Percentiles rank a stretch among this genome's conserved stretches.
These are phyloP conservation scores for Calliphora vomitoria DNA, from an alignment of 2,888 invertebrate genomes.

Conservation along the genomic window DNA sequence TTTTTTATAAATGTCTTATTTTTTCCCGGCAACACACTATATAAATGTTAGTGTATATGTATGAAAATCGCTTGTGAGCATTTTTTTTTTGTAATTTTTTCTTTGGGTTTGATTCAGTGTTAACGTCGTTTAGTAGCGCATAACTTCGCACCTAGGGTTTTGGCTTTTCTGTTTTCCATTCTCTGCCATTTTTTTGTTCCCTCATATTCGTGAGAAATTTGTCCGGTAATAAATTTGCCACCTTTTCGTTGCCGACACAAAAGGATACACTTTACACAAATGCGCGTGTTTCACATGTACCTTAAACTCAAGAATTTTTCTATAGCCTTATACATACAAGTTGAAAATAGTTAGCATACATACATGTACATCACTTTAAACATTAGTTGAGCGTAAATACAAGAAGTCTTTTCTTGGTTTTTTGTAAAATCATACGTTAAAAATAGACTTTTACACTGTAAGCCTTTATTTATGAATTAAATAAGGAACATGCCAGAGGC, in stretches of 20 bases:
- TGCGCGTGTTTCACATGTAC: slow-evolving; percentile 73
- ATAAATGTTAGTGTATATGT: slow-evolving; percentile 9
- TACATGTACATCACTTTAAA: slow-evolving; percentile 24
- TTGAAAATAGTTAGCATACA: neutral
- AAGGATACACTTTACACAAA: slow-evolving; percentile 81
- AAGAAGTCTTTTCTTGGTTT: neutral
- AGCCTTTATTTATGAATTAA: slow-evolving; percentile 48
- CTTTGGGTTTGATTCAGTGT: slow-evolving; percentile 36
- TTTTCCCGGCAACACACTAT: slow-evolving; percentile 11
- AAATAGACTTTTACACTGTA: slow-evolving; percentile 41
- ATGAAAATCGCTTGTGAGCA: neutral
- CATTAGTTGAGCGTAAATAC: slow-evolving; percentile 2
- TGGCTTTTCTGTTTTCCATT: slow-evolving; percentile 25
- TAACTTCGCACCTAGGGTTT: slow-evolving; percentile 67
- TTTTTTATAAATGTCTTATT: slow-evolving; percentile 63
- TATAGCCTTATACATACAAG: slow-evolving; percentile 71
- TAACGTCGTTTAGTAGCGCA: slow-evolving; percentile 66
- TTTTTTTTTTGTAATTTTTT: neutral
- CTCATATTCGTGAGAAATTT: slow-evolving; percentile 77
- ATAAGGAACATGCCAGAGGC: too few relatives aligned
- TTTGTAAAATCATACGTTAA: slow-evolving; percentile 28
- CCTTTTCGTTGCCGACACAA: slow-evolving; percentile 79
- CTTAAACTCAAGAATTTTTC: slow-evolving; percentile 55
- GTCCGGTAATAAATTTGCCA: slow-evolving; percentile 83
- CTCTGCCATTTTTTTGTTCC: neutral